Evolutionary conservation across 2,797 vertebrate species (phyloP), one percentile per base, ranked within the genome.

Genomic region (Mus minutoides): DNA sequence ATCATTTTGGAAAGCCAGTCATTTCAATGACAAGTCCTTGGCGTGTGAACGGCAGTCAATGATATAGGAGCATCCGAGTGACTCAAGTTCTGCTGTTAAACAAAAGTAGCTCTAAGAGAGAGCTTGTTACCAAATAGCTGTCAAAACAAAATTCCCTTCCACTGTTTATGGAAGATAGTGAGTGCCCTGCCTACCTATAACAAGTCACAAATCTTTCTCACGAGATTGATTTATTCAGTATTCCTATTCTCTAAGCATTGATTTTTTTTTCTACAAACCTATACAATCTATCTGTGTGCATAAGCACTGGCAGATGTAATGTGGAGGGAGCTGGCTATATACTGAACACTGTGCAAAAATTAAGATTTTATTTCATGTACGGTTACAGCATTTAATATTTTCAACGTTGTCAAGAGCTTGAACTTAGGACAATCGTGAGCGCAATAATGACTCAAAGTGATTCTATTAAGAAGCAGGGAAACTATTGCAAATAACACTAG

Each of bases 191-290:
- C 19, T 54, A 11, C 31, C 78, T 60, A 90, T 5, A 56, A 95
- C 11, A 58, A 91, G 77, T 31, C 49, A 64, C 75, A 94, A 77
- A 86, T 67, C 40, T 84, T 94, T 83, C 40, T 64, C 9, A 1
- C n/a, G 21, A 75, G 73, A 84, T 6, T 62, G 83, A 94, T 3
- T 73, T 13, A 77, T 90, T 90, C 31, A 34, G 40, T 78, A 31
- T 64, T 93, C 96, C 92, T 93, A 64, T 96, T 90, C 95, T 94
- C 64, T 91, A 94, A 94, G 71, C 64, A 97, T 60, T 92, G 83
- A 91, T 95, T 94, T 97, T 93, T 93, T 96, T 95, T 96, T 92
- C 77, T 95, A 88, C 69, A 96, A 89, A 92, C 84, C 84, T 93
- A 49, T 90, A 67, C 67, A 92, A 87, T 91, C 49, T 77, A 75